A percentile compares a stretch with the other conserved stretches of the same genome.
These are phyloP conservation scores for Elysia chlorotica DNA, from an alignment of 1,140 invertebrate genomes.

Conservation along the genomic window DNA sequence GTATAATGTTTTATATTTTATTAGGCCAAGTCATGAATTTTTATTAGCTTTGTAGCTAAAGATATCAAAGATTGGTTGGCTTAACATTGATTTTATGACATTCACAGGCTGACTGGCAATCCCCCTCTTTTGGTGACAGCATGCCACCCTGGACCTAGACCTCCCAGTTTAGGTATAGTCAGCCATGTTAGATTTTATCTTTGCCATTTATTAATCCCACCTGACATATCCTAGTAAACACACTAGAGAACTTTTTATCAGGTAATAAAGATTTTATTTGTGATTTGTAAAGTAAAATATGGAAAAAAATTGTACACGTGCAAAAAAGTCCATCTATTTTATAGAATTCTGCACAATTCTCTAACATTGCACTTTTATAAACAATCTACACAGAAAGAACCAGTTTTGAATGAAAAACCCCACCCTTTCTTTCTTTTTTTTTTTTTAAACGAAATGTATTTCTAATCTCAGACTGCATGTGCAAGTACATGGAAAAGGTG, in stretches of 20 bases:
- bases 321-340: too few relatives aligned
- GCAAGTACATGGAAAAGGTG: constrained; percentile 75
- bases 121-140: not conserved
- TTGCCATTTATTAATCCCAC: too few relatives aligned
- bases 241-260: not conserved
- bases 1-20: not conserved
- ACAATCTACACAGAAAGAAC: too few relatives aligned
- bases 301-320: not conserved
- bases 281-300: not conserved
- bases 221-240: too few relatives aligned
- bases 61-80: not conserved
- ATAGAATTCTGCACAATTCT: too few relatives aligned
- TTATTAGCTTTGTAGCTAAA: not conserved
- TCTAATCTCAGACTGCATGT: constrained; percentile 61
- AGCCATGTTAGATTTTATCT: not conserved
- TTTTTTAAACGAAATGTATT: too few relatives aligned
- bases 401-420: too few relatives aligned
- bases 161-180: not conserved
- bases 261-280: not conserved
- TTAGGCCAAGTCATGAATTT: not conserved
- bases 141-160: not conserved
- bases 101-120: not conserved
- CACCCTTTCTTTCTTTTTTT: too few relatives aligned
- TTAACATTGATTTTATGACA: not conserved
- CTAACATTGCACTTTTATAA: too few relatives aligned